These are phyloP conservation scores for Ferrisia virgata DNA, from an alignment of 2,888 invertebrate species.

Conservation along the genomic window DNA sequence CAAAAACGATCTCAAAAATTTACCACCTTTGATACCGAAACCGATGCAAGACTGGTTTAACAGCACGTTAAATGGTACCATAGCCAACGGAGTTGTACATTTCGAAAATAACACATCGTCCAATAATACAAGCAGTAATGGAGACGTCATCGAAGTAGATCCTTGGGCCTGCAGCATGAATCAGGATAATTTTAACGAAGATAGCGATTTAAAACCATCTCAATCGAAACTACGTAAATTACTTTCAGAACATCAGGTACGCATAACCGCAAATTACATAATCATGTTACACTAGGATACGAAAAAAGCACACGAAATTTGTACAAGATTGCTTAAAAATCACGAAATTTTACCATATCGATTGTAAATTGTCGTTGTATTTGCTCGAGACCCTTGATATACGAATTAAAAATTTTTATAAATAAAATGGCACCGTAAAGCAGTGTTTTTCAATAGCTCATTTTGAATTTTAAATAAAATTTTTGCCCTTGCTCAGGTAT, in stretches of 20 bases:
- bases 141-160: slow-evolving; percentile 45
- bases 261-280: too few relatives aligned
- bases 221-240: slow-evolving; percentile 43
- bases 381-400: too few relatives aligned
- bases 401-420: too few relatives aligned
- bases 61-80: not conserved
- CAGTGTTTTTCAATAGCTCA: too few relatives aligned
- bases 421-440: too few relatives aligned
- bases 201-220: slow-evolving; percentile 37
- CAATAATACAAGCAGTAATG: not conserved
- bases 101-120: not conserved
- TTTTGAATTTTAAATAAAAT: too few relatives aligned
- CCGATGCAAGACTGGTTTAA: slow-evolving; percentile 46
- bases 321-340: too few relatives aligned
- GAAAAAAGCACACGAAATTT: too few relatives aligned
- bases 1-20: slow-evolving; percentile 36
- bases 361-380: too few relatives aligned
- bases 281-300: too few relatives aligned
- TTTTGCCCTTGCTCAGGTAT: too few relatives aligned
- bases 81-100: not conserved
- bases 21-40: slow-evolving; percentile 42
- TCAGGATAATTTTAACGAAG: slow-evolving; percentile 33
- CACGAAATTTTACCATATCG: too few relatives aligned
- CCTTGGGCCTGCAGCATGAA: slow-evolving; percentile 45
- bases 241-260: slow-evolving; percentile 42